Evolutionary conservation across 2,797 vertebrate species (phyloP), one percentile per base, ranked within the genome.

Genomic region (Nothura maculosa): DNA sequence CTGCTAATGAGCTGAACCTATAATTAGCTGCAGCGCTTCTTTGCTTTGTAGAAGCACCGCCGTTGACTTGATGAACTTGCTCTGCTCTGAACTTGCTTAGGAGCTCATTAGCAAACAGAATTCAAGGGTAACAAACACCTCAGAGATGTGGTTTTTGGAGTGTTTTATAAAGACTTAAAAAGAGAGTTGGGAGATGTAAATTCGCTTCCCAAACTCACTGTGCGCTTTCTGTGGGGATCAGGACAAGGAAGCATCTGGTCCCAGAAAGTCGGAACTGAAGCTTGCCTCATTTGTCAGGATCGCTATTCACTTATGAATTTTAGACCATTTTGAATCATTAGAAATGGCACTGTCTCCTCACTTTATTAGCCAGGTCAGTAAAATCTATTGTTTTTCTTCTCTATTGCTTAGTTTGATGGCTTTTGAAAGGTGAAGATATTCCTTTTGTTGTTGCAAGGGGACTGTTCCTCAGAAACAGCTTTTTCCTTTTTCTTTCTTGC

Each of bases 101-200:
- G 25, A 94, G 85, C 95, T 94, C 79, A 84, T 95, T 93, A 92
- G 57, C 92, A 89, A 81, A 83, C 22, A 83, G 64, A 92, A 92
- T 81, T 75, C 47, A 63, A 85, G 73, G 63, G 82, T 87, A 85
- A 76, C 73, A 83, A 92, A 81, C 58, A 94, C 66, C 84, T 70
- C 38, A 40, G 83, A 87, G 84, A 38, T 4, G 16, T 64, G 21
- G 45, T 92, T 92, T 92, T 81, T 55, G 50, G 38, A 83, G 42
- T 48, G 19, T 78, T 75, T 83, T 34, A 58, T 62, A 63, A 68
- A 88, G 69, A 76, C 10, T 19, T 62, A 70, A 81, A 91, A 86
- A 81, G 52, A 50, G 63, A 52, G n/a, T 58, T 34, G 42, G 47
- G 75, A 83, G 68, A 40, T 62, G 36, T 32, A 42, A 27, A 54